Conservation (phyloP, 2,888 invertebrate genomes). For the Autographa gamma region DNA sequence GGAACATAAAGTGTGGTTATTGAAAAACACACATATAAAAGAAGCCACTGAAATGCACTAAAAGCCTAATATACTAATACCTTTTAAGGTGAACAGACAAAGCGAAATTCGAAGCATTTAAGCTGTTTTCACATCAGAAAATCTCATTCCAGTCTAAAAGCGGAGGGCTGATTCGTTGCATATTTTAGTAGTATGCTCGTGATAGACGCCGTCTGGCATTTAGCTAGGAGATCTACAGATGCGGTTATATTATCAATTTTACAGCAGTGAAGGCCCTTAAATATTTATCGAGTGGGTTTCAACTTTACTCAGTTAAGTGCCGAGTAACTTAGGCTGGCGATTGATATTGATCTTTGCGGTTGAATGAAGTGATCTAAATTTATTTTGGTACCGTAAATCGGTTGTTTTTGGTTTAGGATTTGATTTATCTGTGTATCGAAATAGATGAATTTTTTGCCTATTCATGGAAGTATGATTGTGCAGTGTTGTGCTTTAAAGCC, state of each 20-base stretch:
- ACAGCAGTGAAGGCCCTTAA: conserved; percentile 40
- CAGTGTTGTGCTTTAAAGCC: too few relatives aligned
- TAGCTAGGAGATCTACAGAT: conserved; percentile 42
- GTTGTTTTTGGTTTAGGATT: background rate
- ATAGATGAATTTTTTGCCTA: too few relatives aligned
- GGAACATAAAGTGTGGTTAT: too few relatives aligned
- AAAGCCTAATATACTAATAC: background rate
- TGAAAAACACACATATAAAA: background rate
- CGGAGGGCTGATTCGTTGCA: conserved; percentile 33
- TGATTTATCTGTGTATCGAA: background rate
- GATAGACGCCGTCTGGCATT: conserved; percentile 41
- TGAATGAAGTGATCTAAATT: background rate
- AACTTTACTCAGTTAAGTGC: conserved; percentile 33
- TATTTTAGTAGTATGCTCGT: conserved; percentile 43
- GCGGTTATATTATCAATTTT: conserved; percentile 54
- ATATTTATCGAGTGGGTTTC: conserved; percentile 46
- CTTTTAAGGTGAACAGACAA: background rate
- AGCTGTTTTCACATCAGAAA: conserved; percentile 27
- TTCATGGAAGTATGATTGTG: too few relatives aligned
- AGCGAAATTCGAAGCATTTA: background rate
- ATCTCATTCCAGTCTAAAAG: conserved; percentile 23
- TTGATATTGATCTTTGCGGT: conserved; percentile 25
- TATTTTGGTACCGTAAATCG: background rate
- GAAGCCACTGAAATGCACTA: background rate
- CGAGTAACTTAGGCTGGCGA: conserved; percentile 19